Base-by-base conservation (phyloP, 2,888 invertebrate genomes). In the Antitype chi region DNA sequence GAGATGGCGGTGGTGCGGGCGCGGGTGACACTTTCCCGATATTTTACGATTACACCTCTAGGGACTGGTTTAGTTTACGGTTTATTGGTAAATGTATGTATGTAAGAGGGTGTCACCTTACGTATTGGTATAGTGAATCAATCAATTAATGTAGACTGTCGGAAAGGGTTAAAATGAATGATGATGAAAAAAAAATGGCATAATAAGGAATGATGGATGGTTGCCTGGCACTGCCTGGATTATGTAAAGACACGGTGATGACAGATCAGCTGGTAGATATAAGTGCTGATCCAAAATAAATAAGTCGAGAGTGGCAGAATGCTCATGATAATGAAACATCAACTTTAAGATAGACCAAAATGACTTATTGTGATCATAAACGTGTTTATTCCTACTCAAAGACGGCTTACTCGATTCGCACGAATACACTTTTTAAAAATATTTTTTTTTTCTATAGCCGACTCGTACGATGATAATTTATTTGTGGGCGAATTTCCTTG, bases 31-130 rank as follows among this genome's bases (percentile, higher is more conserved):
- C 63, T 78, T 81, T 32, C 55, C 70, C 70, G 70, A 78, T 81
- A 85, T 84, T 85, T 84, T 84, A 84, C 85, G 84, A 85, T 70
- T 52, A 72, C 70, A 66, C 74, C 74, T 28, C 78, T 32, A 38
- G 78, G 38, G 78, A 55, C 59, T 59, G 57, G 74, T 84, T 69
- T 74, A 81, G 71, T 81, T 78, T 74, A 63, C 74, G 69, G 70
- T 85, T 78, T 84, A 84, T 84, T 70, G 53, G 64, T 66, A 84
- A 71, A 81, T 74, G 74, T 74, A 81, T 74, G 74, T 74, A n/a
- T 53, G 43, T 57, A 55, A 63, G 59, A 60, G 23, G 67, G 70
- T 38, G 49, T 63, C 49, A 68, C 62, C 23, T 63, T 20, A 57
- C 23, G 23, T 32, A 47, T 15, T n/a, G 49, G 64, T 57, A 23